Evolutionary conservation across 2,888 invertebrate genomes (phyloP), one percentile per base, ranked within the genome.

Genomic region (Plebejus melissa): DNA sequence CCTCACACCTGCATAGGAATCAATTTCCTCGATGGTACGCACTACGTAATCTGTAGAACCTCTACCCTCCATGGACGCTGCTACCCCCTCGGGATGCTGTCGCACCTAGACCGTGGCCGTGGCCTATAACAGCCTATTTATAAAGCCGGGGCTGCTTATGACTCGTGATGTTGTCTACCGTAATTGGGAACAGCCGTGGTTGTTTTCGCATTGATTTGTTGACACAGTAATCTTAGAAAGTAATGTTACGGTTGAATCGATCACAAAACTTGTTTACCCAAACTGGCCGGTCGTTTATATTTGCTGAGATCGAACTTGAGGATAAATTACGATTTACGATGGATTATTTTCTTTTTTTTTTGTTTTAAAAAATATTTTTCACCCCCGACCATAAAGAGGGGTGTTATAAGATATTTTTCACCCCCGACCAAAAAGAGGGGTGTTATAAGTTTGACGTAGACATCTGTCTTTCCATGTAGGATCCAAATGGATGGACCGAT

Each of bases 171-270:
- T 9, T 46, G 46, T 11, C 9, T 46, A 46, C 6, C 11, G 28
- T 60, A 60, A 60, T 58, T 22, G 58, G 7, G 7, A 22, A 58
- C 58, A n/a, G 28, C 60, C 11, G 60, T 2, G 28, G 60, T 60
- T 60, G 60, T 60, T 60, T 60, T 60, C 28, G 60, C 11, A 11
- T 60, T 46, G 46, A 46, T 9, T 46, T 46, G 60, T 60, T 60
- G 28, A 60, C 60, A 60, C 60, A 60, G 60, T 60, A 60, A 60
- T 28, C 60, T 32, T 28, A 60, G 60, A 60, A 60, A 60, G 60
- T 60, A 60, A 32, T 28, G 28, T 28, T 28, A n/a, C 60, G 60
- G 60, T 60, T 60, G 60, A 60, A 60, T 60, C 60, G 3, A 60
- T 60, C 16, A 60, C 46, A 9, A 60, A 28, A 28, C 28, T 60